Base-by-base conservation (phyloP, 2,888 invertebrate species). In the Pegoplata infirma region DNA sequence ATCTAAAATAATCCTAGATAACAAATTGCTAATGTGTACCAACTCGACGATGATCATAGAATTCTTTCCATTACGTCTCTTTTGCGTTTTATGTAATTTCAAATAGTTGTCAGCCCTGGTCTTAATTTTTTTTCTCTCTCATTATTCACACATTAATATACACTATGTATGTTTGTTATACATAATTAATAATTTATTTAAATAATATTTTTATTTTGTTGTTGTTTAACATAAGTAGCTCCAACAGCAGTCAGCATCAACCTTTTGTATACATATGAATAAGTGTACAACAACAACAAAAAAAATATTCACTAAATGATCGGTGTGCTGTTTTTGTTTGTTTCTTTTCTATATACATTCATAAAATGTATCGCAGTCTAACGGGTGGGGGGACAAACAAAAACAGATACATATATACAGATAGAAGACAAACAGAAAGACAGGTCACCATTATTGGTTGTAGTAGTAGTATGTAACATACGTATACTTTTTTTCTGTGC, bases 181-280 rank as follows among this genome's bases (percentile, higher is more conserved):
- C 49, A 47, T 72, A 74, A 58, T 53, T 74, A 53, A 23, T 53
- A 46, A 55, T 55, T 66, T 44, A 66, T 44, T 53, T 55, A 53
- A 44, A 44, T 67, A 10, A 14, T 32, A 67, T 55, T 66, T 67
- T 47, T 51, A 46, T 66, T 28, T 74, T 36, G 25, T 19, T 32
- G 19, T 36, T 12, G 12, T 32, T 55, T 23, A 23, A 55, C 28
- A 47, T 55, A 46, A 56, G 47, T 46, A 23, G 55, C 16, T 71
- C 40, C 23, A 40, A 17, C 44, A 25, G 10, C 51, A 53, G 23
- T 16, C 44, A 25, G 10, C 51, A 53, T 72, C 19, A 28, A 23
- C n/a, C 14, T 25, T 58, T n/a, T 46, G 32, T 51, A 21, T 51
- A 32, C 47, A n/a, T n/a, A n/a, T n/a, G n/a, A n/a, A n/a, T n/a